These are phyloP conservation scores for Caenorhabditis macrosperma DNA, from an alignment of 2,888 invertebrate genomes.

Conservation along the genomic window DNA sequence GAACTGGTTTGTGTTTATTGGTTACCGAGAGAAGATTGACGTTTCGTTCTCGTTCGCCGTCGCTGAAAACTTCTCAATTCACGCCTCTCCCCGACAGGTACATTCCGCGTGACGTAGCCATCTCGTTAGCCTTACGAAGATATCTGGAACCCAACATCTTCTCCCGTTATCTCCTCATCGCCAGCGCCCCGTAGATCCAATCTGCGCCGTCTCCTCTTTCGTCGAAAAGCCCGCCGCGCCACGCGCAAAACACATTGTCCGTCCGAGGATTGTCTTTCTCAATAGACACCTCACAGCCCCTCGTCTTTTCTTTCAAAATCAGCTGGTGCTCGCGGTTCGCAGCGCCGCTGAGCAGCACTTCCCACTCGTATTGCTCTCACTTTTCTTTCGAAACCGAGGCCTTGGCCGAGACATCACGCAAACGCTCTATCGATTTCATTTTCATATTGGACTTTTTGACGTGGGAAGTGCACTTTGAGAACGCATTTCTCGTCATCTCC, in stretches of 20 bases:
- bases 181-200: conserved; percentile 13
- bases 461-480: neutral
- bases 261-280: conserved; percentile 12
- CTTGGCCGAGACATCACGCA: neutral
- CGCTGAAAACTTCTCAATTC: conserved; percentile 12
- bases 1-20: conserved; percentile 30
- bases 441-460: neutral
- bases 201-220: conserved; percentile 6
- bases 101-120: conserved; percentile 1
- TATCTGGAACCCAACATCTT: conserved; percentile 14
- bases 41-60: conserved; percentile 1
- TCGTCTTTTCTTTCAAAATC: conserved; percentile 25
- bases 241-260: conserved; percentile 21
- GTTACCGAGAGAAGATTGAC: conserved; percentile 7
- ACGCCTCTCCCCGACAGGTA: conserved; percentile 4
- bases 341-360: conserved; percentile 8
- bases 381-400: neutral
- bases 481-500: conserved; percentile 1
- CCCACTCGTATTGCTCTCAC: neutral
- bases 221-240: conserved; percentile 16
- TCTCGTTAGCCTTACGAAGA: conserved; percentile 1
- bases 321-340: neutral
- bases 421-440: conserved; percentile 4
- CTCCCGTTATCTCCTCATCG: conserved; percentile 23
- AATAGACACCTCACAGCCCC: conserved; percentile 10